Base-by-base conservation (phyloP, 2,113 vertebrate genomes). In the Rafetus swinhoei region DNA sequence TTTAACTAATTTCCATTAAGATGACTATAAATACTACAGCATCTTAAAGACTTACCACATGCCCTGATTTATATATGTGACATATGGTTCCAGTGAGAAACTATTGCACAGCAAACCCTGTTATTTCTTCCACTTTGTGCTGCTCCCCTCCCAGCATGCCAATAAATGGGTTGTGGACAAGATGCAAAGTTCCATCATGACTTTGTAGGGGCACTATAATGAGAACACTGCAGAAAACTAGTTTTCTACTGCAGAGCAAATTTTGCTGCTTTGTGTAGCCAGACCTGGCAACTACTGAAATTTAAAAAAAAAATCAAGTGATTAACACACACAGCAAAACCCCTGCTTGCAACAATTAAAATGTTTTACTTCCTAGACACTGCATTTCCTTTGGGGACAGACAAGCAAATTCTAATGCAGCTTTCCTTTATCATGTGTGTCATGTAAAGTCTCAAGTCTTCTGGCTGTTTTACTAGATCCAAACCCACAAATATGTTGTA, bases 371-470 rank as follows among this genome's bases (percentile, higher is more conserved):
- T 54, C 57, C 95, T 94, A 96, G 87, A 97, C 97, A 93, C 18
- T 87, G 7, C 5, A 81, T 79, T 95, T 92, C 94, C 81, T 95
- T 92, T 54, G 88, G 25, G 91, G 93, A 89, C 53, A 97, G 95
- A 94, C 82, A 95, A 97, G 87, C 29, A 87, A 82, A 96, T 83
- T 93, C 95, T 95, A 96, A 90, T 93, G 95, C 90, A 96, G 87
- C 95, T 94, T 95, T 97, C 93, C 97, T 97, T 97, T 14, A 84
- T 96, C 92, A 93, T 89, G 29, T 88, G 56, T 93, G 84, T 96
- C 96, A 96, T 97, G 94, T 96, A 97, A 96, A 45, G 84, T 89
- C 86, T 97, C 90, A 96, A 93, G 76, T 57, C 1, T 65, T 91
- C 90, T 79, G 95, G 91, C 91, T 94, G 93, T 95, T 89, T 93